Evolutionary conservation across 2,888 invertebrate genomes (phyloP), one percentile per base, ranked within the genome.

Genomic region (Phengaris alcon): DNA sequence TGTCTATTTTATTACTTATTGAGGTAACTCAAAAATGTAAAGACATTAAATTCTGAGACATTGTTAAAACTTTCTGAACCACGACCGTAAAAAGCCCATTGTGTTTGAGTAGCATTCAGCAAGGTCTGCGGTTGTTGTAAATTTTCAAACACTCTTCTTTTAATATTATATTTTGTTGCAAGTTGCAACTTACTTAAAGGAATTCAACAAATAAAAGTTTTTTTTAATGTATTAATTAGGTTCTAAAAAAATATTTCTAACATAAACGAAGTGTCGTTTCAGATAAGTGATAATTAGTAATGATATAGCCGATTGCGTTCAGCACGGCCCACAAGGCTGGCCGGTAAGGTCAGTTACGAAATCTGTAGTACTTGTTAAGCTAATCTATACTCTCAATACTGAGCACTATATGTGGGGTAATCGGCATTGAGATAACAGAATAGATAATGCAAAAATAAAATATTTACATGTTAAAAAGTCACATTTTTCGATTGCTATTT

Each of bases 351-450:
- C 69, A 70, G 15, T 75, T 68, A 44, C 74, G 68, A 74, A 68
- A 74, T 48, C 10, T 52, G 68, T 68, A 55, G 46, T 55, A 68
- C 69, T 15, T 7, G 46, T 68, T 68, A 15, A 69, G 46, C 74
- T 64, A 74, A 51, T 59, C 51, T 59, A 64, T 48, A 74, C 59
- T 51, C 51, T 59, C 64, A 51, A 74, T 64, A 64, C 51, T 46
- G 22, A 64, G 52, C 51, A 75, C 74, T 68, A 10, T 68, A 75
- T 75, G 75, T 75, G 75, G 75, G 75, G 69, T 69, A 69, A 57
- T 55, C 46, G 55, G 12, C 55, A 75, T 69, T 55, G 69, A 75
- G 55, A 75, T 72, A 72, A 51, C 51, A 70, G 3, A 54, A 35
- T 51, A 54, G 70, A 64, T 44, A 64, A 64, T 64, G 44, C 64